Percentiles rank a stretch among this genome's conserved stretches.
These are phyloP conservation scores for Stercorarius parasiticus DNA, from an alignment of 2,113 vertebrate genomes.

Conservation along the genomic window DNA sequence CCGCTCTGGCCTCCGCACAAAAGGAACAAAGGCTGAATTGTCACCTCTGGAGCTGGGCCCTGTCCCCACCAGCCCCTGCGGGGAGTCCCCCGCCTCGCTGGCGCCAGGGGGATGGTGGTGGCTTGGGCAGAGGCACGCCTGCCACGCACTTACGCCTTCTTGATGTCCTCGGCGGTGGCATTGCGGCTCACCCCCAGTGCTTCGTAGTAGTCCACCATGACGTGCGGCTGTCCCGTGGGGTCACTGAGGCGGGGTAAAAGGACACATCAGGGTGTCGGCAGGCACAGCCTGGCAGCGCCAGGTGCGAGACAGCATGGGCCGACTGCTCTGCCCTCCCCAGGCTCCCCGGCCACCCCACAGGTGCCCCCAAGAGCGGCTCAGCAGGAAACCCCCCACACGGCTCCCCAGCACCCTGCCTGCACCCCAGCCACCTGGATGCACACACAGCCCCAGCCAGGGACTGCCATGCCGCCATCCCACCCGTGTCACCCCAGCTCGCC, in stretches of 20 bases:
- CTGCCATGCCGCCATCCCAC: not conserved
- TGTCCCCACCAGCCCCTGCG: rapidly evolving
- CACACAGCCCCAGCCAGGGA: not conserved
- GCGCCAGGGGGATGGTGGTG: no score
- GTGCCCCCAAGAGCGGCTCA: not conserved
- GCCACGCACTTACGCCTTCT: constrained; percentile 84
- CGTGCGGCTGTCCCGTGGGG: not conserved
- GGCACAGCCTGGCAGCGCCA: not conserved
- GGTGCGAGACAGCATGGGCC: rapidly evolving
- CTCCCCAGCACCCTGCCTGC: not conserved
- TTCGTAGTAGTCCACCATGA: constrained; percentile 91
- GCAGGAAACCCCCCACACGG: not conserved
- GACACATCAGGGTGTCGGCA: not conserved
- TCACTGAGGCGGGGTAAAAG: not conserved
- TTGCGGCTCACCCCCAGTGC: constrained; percentile 82
- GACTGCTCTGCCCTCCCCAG: not conserved
- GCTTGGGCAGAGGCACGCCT: not conserved
- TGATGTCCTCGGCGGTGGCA: constrained; percentile 87
- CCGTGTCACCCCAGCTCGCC: not conserved
- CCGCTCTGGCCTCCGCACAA: not conserved
- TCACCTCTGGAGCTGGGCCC: not conserved
- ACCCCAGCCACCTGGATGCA: not conserved
- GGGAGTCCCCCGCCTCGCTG: not conserved
- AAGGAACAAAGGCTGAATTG: constrained; percentile 35
- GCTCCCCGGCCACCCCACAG: rapidly evolving